Conservation (phyloP, 2,113 vertebrate species). For the Semicossyphus pulcher region DNA sequence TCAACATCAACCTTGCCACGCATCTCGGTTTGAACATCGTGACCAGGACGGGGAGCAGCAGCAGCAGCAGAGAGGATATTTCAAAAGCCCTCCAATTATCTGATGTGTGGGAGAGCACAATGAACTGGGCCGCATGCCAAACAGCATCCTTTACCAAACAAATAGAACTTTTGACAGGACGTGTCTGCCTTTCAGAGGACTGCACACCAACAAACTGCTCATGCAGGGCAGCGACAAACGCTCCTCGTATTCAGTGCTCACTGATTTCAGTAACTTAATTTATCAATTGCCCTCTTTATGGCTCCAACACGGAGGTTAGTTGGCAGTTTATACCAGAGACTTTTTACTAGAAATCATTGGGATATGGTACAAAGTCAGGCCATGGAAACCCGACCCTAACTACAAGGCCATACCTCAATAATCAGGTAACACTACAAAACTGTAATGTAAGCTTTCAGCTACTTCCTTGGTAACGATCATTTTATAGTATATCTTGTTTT, state of each 20-base stretch:
- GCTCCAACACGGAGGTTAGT: too few relatives aligned
- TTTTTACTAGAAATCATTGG: too few relatives aligned
- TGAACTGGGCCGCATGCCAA: constrained; percentile 45
- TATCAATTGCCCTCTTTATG: too few relatives aligned
- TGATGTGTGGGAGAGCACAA: constrained; percentile 68
- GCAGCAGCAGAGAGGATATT: constrained; percentile 47
- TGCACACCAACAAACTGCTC: constrained; percentile 21
- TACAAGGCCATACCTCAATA: too few relatives aligned
- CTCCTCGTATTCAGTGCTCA: neutral
- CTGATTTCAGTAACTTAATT: constrained; percentile 3
- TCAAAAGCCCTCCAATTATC: constrained; percentile 79
- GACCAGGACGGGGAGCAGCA: constrained; percentile 59
- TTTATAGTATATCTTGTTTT: too few relatives aligned
- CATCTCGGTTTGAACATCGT: constrained; percentile 56
- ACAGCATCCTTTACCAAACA: constrained; percentile 62
- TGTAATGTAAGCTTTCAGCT: too few relatives aligned
- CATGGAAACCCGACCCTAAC: too few relatives aligned
- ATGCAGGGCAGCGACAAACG: neutral
- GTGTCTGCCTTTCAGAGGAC: constrained; percentile 42
- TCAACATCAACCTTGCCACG: constrained; percentile 48
- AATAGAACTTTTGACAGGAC: constrained; percentile 55
- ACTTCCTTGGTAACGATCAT: too few relatives aligned
- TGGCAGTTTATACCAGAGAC: too few relatives aligned
- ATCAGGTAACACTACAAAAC: too few relatives aligned
- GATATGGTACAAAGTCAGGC: too few relatives aligned